Conservation (phyloP, 2,888 invertebrate genomes). For the Limnephilus rhombicus region DNA sequence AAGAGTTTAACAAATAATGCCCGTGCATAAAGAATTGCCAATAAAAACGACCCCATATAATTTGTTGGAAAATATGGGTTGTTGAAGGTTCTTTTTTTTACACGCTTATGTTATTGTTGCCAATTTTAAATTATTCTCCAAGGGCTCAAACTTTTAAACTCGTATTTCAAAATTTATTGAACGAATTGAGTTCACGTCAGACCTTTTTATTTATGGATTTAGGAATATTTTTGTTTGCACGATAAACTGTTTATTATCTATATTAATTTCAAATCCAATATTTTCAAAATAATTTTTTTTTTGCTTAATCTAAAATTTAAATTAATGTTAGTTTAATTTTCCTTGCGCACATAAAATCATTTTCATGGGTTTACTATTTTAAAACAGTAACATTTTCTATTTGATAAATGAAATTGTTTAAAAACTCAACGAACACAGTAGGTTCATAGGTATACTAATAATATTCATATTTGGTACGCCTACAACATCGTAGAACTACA, state of each 20-base stretch:
- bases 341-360: neutral
- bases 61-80: slow-evolving; percentile 17
- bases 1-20: slow-evolving; percentile 40
- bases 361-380: neutral
- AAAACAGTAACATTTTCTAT: neutral
- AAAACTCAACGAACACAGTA: neutral
- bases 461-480: neutral
- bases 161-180: neutral
- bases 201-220: neutral
- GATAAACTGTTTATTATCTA: neutral
- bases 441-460: neutral
- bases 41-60: slow-evolving; percentile 29
- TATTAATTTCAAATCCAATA: neutral
- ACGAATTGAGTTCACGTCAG: neutral
- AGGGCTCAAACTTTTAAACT: neutral
- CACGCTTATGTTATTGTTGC: neutral
- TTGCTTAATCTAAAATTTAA: too few species aligned
- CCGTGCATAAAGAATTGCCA: slow-evolving; percentile 27
- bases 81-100: neutral
- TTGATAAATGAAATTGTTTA: neutral
- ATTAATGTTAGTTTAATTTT: too few species aligned
- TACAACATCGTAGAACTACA: slow-evolving; percentile 15
- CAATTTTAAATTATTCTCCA: neutral
- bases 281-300: too few species aligned
- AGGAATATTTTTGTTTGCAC: neutral